Base-by-base conservation (phyloP, 2,888 invertebrate species). In the Caenorhabditis afra region DNA sequence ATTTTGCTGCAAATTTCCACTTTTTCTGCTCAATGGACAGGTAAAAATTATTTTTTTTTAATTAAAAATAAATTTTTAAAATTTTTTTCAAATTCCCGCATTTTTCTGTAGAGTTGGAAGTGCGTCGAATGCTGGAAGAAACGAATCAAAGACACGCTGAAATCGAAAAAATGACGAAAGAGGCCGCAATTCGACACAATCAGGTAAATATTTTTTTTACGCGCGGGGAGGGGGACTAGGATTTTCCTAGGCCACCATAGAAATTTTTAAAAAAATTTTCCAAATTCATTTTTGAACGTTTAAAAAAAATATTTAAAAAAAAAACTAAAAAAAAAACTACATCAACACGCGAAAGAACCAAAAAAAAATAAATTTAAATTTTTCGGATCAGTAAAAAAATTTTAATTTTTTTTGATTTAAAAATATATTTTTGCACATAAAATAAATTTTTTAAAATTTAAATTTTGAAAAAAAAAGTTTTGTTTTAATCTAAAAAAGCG, bases 151-250 rank as follows among this genome's bases (percentile, higher is more conserved):
- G 79, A 29, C 73, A 67, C 18, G 22, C 47, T 7, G 62, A 73
- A 53, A 79, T 79, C 39, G 79, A 79, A 29, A 35, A 14, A 62
- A 79, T 79, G 79, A 79, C 79, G 3, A 79, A 79, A 44, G 73
- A 73, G 39, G 79, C 79, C n/a, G 79, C 79, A n/a, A 73, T 67
- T 8, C 37, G 67, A 14, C 67, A 73, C 3, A 79, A 79, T 58
- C 73, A 73, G 53, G 70, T 66, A 23, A 52, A 7, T 7, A 47
- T 10, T 47, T n/a, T n/a, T n/a, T n/a, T n/a, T n/a, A n/a, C n/a
- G n/a, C n/a, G 29, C 3, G 29, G 29, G 7, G 29, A 29, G 29
- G 29, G 29, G 29, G 29, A 29, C 29, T 29, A 29, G 29, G 29
- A 29, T 3, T 29, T 7, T 29, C 7, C 29, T 29, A 29, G 29